Conservation (phyloP, 92 coral and sea anemone genomes). For the Hydrozoanthus gracilis region DNA sequence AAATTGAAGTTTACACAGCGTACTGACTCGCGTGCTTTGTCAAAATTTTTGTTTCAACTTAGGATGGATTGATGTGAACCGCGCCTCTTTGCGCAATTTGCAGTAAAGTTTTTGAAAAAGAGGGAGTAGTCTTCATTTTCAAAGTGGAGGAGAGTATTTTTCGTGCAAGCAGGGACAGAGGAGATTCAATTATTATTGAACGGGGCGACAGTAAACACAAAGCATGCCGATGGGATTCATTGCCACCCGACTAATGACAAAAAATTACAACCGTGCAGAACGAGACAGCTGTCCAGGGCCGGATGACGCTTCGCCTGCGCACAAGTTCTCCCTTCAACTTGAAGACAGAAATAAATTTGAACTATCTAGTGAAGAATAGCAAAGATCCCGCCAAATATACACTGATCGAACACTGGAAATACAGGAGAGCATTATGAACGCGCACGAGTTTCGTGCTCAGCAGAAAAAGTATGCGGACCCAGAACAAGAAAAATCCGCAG, state of each 20-base stretch:
- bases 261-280: neutral
- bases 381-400: neutral
- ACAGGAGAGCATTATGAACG: neutral
- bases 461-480: neutral
- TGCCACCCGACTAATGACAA: neutral
- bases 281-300: neutral
- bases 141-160: neutral
- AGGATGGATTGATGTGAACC: too few species aligned
- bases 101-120: neutral
- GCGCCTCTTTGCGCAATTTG: neutral
- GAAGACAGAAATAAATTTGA: neutral
- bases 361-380: neutral
- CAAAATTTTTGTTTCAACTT: neutral
- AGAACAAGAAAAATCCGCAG: neutral
- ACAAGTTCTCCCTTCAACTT: neutral
- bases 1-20: neutral
- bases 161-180: neutral
- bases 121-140: neutral
- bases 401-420: too few species aligned
- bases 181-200: too few species aligned
- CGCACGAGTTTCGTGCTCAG: neutral
- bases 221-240: too few species aligned
- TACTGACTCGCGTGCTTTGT: neutral
- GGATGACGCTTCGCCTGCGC: neutral
- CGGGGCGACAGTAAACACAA: too few species aligned